phyloP scores from a whole-genome alignment of 2,113 vertebrate species.

The Platysteira castanea region DNA sequence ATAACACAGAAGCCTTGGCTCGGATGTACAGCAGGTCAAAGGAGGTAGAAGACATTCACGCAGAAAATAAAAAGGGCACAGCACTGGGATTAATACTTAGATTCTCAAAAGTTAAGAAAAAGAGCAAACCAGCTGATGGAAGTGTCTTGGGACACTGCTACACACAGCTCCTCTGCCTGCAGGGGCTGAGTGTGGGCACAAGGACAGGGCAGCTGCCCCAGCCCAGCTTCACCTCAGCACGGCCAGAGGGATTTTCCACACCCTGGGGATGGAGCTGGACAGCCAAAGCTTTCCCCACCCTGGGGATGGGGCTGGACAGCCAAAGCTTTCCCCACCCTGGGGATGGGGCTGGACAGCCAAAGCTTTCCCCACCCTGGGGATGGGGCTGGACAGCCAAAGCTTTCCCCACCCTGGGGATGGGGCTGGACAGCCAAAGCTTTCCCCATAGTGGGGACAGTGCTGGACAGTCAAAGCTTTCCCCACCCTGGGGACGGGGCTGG shows the following conservation, averaged over 20 bases:
- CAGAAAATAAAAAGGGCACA: background rate
- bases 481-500: background rate
- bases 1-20: background rate
- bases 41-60: background rate
- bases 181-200: background rate
- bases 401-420: background rate
- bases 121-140: background rate
- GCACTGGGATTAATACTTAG: background rate
- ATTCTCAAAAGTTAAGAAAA: background rate
- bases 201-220: fast-evolving
- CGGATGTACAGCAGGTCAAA: background rate
- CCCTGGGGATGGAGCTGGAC: background rate
- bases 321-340: no score
- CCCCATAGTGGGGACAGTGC: no score
- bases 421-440: background rate
- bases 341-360: background rate
- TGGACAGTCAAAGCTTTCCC: background rate
- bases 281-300: background rate
- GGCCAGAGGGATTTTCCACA: background rate
- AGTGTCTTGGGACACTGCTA: background rate
- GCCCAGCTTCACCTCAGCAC: background rate
- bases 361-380: background rate
- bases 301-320: background rate
- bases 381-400: background rate
- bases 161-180: background rate